Percentiles rank a stretch among this genome's conserved stretches.
These are phyloP conservation scores for Piaya cayana DNA, from an alignment of 2,113 vertebrate genomes.

Conservation along the genomic window DNA sequence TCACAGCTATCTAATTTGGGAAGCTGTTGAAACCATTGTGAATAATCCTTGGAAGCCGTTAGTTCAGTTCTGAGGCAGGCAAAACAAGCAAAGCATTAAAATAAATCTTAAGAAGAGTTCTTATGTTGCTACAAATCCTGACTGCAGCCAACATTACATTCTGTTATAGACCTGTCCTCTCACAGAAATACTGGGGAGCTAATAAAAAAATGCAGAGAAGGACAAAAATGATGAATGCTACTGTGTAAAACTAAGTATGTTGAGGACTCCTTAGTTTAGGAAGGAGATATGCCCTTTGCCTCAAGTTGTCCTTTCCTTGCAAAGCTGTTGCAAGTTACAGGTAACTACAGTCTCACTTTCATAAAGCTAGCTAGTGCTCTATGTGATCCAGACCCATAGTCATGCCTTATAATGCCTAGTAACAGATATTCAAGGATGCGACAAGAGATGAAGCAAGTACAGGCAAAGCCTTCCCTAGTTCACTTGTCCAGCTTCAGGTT, in stretches of 20 bases:
- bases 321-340: background rate
- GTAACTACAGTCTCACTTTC: background rate
- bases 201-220: background rate
- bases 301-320: background rate
- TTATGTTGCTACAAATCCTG: background rate
- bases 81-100: background rate
- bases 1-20: background rate
- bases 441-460: background rate
- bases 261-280: background rate
- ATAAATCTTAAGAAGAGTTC: background rate
- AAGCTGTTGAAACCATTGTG: background rate
- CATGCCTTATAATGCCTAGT: background rate
- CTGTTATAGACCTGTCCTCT: background rate
- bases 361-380: fast-evolving
- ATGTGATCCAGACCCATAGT: background rate
- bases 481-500: background rate
- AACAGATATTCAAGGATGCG: background rate
- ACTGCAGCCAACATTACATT: background rate
- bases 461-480: background rate
- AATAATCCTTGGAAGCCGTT: background rate
- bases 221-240: background rate
- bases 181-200: background rate
- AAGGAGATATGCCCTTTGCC: background rate
- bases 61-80: background rate
- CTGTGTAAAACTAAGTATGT: background rate